Conservation (phyloP, 2,797 vertebrate species). For the Diplodus sargus region DNA sequence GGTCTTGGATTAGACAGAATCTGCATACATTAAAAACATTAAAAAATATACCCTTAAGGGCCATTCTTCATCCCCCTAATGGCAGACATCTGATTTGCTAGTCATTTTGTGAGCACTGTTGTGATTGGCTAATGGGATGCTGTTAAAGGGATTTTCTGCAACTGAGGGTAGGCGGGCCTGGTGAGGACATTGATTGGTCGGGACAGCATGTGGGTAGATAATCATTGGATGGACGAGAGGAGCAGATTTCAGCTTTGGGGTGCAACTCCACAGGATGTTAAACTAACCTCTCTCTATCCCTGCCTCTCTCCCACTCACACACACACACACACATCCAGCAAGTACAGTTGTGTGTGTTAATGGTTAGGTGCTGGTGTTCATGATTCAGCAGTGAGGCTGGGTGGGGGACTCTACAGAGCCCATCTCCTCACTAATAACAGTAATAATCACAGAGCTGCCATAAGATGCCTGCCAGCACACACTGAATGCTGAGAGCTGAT, state of each 20-base stretch:
- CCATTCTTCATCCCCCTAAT: conserved; percentile 16
- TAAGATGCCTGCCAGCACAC: conserved; percentile 40
- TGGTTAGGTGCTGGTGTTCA: conserved; percentile 47
- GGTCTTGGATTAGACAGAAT: conserved; percentile 34
- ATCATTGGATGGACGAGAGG: conserved; percentile 71
- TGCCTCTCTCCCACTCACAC: background rate
- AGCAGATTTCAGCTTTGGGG: conserved; percentile 75
- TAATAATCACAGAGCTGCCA: conserved; percentile 66
- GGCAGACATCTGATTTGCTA: conserved; percentile 56
- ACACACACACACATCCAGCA: conserved; percentile 9
- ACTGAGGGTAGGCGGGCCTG: conserved; percentile 48
- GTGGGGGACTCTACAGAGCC: conserved; percentile 37
- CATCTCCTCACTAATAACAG: conserved; percentile 72
- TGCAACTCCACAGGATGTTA: conserved; percentile 69
- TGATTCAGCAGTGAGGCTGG: conserved; percentile 55
- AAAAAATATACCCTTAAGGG: conserved; percentile 36
- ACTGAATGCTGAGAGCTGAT: conserved; percentile 40
- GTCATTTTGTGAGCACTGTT: conserved; percentile 25
- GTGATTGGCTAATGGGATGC: conserved; percentile 60
- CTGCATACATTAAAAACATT: conserved; percentile 26
- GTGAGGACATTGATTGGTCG: conserved; percentile 66
- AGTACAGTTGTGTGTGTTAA: conserved; percentile 55
- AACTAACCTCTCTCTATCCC: conserved; percentile 41
- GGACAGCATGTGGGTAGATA: conserved; percentile 70
- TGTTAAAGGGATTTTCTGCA: conserved; percentile 53